Evolutionary conservation across 2,888 invertebrate genomes (phyloP), one percentile per base, ranked within the genome.

Genomic region (Meloe dianella): DNA sequence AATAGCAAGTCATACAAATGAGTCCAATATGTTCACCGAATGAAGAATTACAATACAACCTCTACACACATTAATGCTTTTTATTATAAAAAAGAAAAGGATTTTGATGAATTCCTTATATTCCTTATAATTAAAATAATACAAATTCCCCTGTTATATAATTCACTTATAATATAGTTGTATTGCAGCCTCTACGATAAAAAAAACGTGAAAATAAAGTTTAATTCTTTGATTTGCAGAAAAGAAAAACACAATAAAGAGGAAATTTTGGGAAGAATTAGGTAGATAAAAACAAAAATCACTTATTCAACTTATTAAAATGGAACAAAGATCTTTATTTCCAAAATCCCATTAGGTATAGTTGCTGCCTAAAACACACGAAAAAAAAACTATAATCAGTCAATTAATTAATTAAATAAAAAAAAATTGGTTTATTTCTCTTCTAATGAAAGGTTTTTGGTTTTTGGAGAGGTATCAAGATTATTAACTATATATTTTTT

Each of bases 281-380:
- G n/a, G 54, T 24, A 12, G n/a, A 27, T 24, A 0, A 6, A n/a
- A 54, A 54, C 14, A 24, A 74, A 76, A 82, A 81, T 79, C 79
- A 80, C 79, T 77, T 77, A 77, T 70, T 74, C 72, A 74, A 68
- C 65, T 77, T 76, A 75, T 77, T 78, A 78, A 79, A 79, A 78
- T 78, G 80, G 80, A 81, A 81, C 71, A 80, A 78, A 77, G 80
- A 79, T 81, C 79, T 81, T 82, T 82, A 81, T 81, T 82, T 81
- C 81, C 82, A 78, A 77, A 77, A 74, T 71, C 71, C 78, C 74
- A 71, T 67, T 10, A 71, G 70, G 71, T 70, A 61, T 72, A 70
- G 76, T 75, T 74, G 79, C 76, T 78, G 80, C 79, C 82, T 82
- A 80, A 56, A 78, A 81, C 79, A 78, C 68, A 71, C 78, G 74